phyloP scores from a whole-genome alignment of 2,888 invertebrate species.

The Tipula unca region DNA sequence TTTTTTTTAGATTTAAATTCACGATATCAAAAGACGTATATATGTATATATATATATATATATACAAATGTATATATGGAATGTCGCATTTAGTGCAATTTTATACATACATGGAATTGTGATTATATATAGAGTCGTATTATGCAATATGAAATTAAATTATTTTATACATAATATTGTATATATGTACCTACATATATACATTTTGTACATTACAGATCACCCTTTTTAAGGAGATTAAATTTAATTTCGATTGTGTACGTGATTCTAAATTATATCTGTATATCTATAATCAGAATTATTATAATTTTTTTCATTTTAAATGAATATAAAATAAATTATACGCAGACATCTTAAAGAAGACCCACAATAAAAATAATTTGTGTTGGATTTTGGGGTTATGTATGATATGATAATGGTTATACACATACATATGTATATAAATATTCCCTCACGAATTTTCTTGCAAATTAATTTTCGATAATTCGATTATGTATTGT shows the following conservation, averaged over 20 bases:
- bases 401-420: background rate
- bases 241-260: background rate
- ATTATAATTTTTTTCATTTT: background rate
- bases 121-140: background rate
- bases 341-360: background rate
- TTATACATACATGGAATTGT: background rate
- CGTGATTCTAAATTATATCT: background rate
- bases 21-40: background rate
- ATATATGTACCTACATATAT: background rate
- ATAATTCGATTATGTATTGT: no score
- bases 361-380: background rate
- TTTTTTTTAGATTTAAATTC: background rate
- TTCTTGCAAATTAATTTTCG: background rate
- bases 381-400: background rate
- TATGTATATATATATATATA: background rate
- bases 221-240: background rate
- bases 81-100: background rate
- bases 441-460: background rate
- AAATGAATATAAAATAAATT: background rate
- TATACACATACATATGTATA: background rate
- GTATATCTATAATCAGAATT: background rate
- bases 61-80: background rate
- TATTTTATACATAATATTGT: background rate
- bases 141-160: background rate
- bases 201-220: background rate